Evolutionary conservation across 2,797 vertebrate genomes (phyloP).

Genomic region (Loris lydekkerianus): DNA sequence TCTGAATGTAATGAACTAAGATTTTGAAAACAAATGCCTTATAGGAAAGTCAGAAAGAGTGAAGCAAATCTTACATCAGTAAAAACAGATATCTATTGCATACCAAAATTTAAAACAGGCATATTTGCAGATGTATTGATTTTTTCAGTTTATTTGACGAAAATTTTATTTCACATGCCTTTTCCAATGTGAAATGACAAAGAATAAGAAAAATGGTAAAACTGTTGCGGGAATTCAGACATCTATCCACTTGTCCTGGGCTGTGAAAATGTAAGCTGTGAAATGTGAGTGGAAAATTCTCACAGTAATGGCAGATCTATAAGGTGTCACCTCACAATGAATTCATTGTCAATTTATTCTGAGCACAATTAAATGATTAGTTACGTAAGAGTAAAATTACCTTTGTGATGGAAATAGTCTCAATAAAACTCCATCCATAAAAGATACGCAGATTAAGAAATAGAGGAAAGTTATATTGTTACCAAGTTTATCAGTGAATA

Average conservation of each 20-base stretch:
- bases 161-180: slow-evolving; percentile 29
- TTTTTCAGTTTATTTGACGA: background rate
- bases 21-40: background rate
- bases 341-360: slow-evolving; percentile 67
- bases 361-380: slow-evolving; percentile 54
- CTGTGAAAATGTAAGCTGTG: background rate
- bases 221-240: background rate
- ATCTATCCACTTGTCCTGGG: background rate
- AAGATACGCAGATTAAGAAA: background rate
- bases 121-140: background rate
- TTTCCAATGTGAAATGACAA: background rate
- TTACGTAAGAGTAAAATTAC: background rate
- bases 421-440: background rate
- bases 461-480: background rate
- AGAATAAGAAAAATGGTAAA: background rate
- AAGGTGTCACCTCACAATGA: slow-evolving; percentile 46
- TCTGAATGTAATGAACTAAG: background rate
- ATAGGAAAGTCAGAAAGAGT: background rate
- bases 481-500: background rate
- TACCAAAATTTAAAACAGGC: background rate
- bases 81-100: background rate
- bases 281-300: slow-evolving; percentile 45
- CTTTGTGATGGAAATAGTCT: slow-evolving; percentile 39
- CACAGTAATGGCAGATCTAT: slow-evolving; percentile 1
- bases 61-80: background rate